Evolutionary conservation across 2,888 invertebrate species (phyloP).

Genomic region (Ditula angustiorana): DNA sequence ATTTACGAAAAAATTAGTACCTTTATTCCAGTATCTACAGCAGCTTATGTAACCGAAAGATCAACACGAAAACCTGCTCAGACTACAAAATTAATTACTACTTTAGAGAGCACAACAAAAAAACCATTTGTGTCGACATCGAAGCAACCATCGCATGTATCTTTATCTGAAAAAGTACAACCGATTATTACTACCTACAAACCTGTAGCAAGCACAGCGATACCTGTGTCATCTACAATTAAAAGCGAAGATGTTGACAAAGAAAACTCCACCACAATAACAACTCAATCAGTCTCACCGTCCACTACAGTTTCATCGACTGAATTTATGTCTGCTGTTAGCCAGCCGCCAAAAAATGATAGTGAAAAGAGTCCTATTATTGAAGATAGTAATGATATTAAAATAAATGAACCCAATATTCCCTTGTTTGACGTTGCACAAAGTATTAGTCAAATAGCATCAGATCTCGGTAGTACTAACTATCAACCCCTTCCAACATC

Average conservation of each 20-base stretch:
- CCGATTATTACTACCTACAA: conserved; percentile 46
- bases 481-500: conserved; percentile 70
- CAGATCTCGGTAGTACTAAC: conserved; percentile 68
- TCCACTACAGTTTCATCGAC: conserved; percentile 71
- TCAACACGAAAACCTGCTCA: conserved; percentile 53
- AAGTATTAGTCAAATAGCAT: conserved; percentile 82
- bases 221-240: conserved; percentile 46
- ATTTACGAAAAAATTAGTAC: conserved; percentile 68
- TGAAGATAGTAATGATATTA: conserved; percentile 44
- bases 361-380: conserved; percentile 43
- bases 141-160: conserved; percentile 37
- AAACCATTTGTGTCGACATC: conserved; percentile 47
- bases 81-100: conserved; percentile 46
- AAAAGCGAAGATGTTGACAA: conserved; percentile 59
- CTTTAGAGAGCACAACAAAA: conserved; percentile 50
- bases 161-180: conserved; percentile 34
- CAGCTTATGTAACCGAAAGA: conserved; percentile 61
- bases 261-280: conserved; percentile 70
- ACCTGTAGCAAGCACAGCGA: conserved; percentile 47
- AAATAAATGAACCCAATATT: conserved; percentile 55
- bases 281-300: conserved; percentile 77
- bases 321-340: conserved; percentile 58
- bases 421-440: conserved; percentile 77
- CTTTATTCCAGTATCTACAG: conserved; percentile 67
- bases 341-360: conserved; percentile 42